A percentile compares a stretch with the other conserved stretches of the same genome.
Evolutionary conservation across 2,797 vertebrate genomes (phyloP).

Genomic region (Lophius americanus): DNA sequence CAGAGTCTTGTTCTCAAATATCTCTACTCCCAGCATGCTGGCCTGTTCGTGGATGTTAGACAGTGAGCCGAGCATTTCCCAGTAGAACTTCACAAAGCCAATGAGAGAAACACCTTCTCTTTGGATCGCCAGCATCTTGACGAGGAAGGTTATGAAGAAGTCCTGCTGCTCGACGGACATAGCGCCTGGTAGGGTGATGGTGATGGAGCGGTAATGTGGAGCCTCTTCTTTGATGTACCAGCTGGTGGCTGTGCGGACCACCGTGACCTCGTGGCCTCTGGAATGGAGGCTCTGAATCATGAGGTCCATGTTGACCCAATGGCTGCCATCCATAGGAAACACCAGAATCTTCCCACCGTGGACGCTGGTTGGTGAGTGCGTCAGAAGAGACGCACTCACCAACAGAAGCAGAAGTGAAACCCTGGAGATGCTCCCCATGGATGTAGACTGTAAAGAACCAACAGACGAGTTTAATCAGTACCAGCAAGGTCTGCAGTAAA

Average conservation of each 20-base stretch:
- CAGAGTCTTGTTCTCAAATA: constrained; percentile 74
- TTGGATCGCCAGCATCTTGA: constrained; percentile 67
- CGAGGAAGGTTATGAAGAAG: constrained; percentile 65
- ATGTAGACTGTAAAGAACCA: constrained; percentile 27
- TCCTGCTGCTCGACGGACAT: constrained; percentile 70
- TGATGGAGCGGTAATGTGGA: constrained; percentile 72
- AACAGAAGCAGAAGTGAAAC: constrained; percentile 43
- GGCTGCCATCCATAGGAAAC: constrained; percentile 82
- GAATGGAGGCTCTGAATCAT: constrained; percentile 71
- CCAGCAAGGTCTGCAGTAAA: background rate
- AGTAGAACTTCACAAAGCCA: constrained; percentile 55
- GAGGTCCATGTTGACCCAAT: constrained; percentile 84
- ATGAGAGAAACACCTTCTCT: constrained; percentile 27
- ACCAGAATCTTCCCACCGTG: constrained; percentile 75
- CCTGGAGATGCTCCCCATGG: constrained; percentile 48
- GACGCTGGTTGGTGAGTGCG: too few relatives aligned
- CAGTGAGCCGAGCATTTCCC: constrained; percentile 55
- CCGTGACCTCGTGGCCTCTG: constrained; percentile 75
- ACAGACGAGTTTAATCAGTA: background rate
- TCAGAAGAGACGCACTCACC: constrained; percentile 20
- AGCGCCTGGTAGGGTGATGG: constrained; percentile 63
- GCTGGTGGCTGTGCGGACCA: constrained; percentile 72
- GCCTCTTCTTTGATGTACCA: constrained; percentile 79
- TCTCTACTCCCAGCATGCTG: constrained; percentile 66
- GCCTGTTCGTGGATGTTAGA: constrained; percentile 65